Percentiles rank a stretch among this genome's conserved stretches.
phyloP scores from a whole-genome alignment of 2,888 invertebrate species.

The Tetranychus truncatus region DNA sequence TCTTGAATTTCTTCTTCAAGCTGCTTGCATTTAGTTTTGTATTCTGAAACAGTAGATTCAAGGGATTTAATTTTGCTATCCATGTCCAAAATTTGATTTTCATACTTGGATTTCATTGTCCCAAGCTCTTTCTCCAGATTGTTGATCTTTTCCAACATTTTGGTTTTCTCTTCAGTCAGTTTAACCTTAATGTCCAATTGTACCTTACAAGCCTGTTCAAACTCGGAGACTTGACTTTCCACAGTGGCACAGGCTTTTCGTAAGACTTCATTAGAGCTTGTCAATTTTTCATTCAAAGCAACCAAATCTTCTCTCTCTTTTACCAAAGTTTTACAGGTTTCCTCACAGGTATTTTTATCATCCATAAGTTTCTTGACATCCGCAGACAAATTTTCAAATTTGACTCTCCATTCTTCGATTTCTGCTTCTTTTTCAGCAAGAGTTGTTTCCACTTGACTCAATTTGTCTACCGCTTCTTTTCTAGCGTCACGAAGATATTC shows the following conservation, averaged over 20 bases:
- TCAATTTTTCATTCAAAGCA: background rate
- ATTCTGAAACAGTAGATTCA: background rate
- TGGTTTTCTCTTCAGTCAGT: constrained; percentile 40
- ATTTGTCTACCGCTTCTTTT: background rate
- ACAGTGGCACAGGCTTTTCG: background rate
- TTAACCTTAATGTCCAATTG: constrained; percentile 33
- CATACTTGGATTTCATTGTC: background rate
- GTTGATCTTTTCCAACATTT: constrained; percentile 15
- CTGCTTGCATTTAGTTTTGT: background rate
- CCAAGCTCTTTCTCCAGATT: background rate
- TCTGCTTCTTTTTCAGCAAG: background rate
- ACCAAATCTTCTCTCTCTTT: constrained; percentile 37
- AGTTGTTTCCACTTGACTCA: background rate
- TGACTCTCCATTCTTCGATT: background rate
- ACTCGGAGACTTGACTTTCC: background rate
- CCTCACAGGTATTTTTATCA: background rate
- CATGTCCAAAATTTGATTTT: background rate
- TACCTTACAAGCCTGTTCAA: constrained; percentile 32
- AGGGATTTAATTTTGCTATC: background rate
- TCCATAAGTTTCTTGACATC: background rate
- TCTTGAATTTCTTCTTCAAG: constrained; percentile 23
- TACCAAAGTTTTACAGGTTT: constrained; percentile 28
- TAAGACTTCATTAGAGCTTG: background rate
- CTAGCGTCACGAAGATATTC: background rate
- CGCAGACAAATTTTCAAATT: background rate